phyloP scores from a whole-genome alignment of 2,888 invertebrate genomes.

The Nomada goodeniana region DNA sequence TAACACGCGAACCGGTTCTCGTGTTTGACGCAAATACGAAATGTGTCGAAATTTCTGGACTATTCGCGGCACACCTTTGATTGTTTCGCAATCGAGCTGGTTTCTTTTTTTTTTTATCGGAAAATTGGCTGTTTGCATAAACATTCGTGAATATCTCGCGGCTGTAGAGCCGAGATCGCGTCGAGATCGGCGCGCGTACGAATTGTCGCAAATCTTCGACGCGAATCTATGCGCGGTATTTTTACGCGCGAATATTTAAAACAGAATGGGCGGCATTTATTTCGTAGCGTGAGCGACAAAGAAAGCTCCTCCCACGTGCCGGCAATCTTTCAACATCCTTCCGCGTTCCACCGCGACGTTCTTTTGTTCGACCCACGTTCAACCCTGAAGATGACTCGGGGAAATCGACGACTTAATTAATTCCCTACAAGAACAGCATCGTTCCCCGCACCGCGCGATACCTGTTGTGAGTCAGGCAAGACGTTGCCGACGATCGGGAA shows the following conservation, averaged over 20 bases:
- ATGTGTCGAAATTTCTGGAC: conserved; percentile 58
- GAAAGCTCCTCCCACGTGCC: conserved; percentile 42
- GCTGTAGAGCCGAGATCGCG: too few relatives aligned
- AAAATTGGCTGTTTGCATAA: conserved; percentile 34
- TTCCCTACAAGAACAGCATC: conserved; percentile 44
- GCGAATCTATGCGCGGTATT: neutral
- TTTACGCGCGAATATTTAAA: neutral
- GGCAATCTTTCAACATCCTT: conserved; percentile 57
- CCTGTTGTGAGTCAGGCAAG: conserved; percentile 40
- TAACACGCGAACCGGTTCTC: conserved; percentile 52
- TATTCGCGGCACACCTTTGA: conserved; percentile 52
- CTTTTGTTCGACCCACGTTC: conserved; percentile 68
- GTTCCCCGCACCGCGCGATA: conserved; percentile 29
- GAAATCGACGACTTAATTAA: conserved; percentile 67
- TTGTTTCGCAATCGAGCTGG: conserved; percentile 46
- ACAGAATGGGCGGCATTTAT: conserved; percentile 1
- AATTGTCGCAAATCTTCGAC: too few relatives aligned
- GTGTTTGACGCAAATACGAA: conserved; percentile 58
- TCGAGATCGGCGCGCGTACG: too few relatives aligned
- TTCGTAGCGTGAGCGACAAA: neutral
- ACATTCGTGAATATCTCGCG: too few relatives aligned
- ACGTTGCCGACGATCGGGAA: neutral
- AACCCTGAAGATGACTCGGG: conserved; percentile 63
- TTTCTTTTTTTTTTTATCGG: conserved; percentile 28
- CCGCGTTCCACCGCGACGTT: conserved; percentile 66